Conservation (phyloP, 2,113 vertebrate genomes). For the Cnemophilus loriae region DNA sequence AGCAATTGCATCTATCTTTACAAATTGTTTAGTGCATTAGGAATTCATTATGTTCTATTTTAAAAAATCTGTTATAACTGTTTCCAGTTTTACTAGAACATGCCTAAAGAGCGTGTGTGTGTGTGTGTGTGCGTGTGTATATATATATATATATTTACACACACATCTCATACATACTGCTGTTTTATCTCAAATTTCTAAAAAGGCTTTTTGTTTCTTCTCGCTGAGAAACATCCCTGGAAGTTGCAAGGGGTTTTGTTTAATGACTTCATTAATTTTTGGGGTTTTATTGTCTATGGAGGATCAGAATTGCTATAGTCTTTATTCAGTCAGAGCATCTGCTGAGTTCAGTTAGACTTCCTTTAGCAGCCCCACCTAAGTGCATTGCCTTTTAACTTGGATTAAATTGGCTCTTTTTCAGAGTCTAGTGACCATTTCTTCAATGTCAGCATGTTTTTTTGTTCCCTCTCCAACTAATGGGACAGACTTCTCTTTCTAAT, state of each 20-base stretch:
- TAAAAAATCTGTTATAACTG: neutral
- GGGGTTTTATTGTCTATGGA: neutral
- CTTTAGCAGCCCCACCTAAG: neutral
- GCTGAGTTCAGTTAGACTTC: neutral
- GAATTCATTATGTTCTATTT: constrained; percentile 17
- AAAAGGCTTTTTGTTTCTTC: neutral
- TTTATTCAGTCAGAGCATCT: neutral
- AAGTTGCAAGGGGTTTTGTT: neutral
- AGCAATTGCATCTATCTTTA: neutral
- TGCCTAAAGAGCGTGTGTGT: neutral
- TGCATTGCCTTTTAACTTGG: neutral
- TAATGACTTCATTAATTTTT: neutral
- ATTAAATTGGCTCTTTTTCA: neutral
- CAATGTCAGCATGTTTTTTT: neutral
- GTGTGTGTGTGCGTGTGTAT: too few species aligned
- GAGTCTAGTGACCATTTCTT: neutral
- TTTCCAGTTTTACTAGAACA: neutral
- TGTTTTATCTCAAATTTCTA: neutral
- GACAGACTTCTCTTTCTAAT: neutral
- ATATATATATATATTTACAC: neutral
- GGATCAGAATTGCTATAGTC: neutral
- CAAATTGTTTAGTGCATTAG: constrained; percentile 19
- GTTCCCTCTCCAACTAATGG: neutral
- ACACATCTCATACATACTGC: neutral
- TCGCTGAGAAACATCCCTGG: neutral